Base-by-base conservation (phyloP, 2,797 vertebrate genomes). In the Steatocranus sp. region DNA sequence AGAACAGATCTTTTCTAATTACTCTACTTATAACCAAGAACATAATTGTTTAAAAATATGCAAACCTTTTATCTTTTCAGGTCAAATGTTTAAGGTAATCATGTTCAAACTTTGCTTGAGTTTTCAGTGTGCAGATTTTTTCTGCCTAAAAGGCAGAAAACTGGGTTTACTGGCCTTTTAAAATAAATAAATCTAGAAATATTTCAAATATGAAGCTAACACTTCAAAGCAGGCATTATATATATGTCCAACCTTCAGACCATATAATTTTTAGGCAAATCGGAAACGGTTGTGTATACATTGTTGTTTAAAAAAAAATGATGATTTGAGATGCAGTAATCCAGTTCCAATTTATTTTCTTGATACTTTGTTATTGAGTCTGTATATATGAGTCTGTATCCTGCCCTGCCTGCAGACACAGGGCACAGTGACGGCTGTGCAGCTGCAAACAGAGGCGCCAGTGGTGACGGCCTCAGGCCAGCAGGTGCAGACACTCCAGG, bases 401-500 rank as follows among this genome's bases (percentile, higher is more conserved):
- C 92, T 92, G 92, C 92, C 91, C 95, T 97, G 90, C 97, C 97
- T 96, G 96, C 97, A 97, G 97, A 97, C 98, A 95, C 97, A 98
- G 96, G 98, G 98, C 96, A 98, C 97, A 96, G 97, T 99, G 96
- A 98, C 98, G 92, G 97, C 98, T 97, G 97, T 99, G 97, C 98
- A 99, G 97, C 94, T 99, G 97, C 98, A 99, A 96, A 97, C 98
- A 94, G 98, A 99, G 95, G 97, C 97, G 78, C 97, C 98, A 58
- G 97, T 98, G 96, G 97, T 97, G 97, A 97, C 98, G 80, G 98
- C 98, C 97, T 97, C 98, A 93, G 98, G 97, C 96, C 98, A 99
- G 98, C 98, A 99, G 97, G 97, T 99, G 96, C 98, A 99, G 97
- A 98, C 98, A 95, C 98, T 99, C 97, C 98, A 99, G 98, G 98